phyloP scores from a whole-genome alignment of 2,113 vertebrate genomes.

The Plotosus lineatus region DNA sequence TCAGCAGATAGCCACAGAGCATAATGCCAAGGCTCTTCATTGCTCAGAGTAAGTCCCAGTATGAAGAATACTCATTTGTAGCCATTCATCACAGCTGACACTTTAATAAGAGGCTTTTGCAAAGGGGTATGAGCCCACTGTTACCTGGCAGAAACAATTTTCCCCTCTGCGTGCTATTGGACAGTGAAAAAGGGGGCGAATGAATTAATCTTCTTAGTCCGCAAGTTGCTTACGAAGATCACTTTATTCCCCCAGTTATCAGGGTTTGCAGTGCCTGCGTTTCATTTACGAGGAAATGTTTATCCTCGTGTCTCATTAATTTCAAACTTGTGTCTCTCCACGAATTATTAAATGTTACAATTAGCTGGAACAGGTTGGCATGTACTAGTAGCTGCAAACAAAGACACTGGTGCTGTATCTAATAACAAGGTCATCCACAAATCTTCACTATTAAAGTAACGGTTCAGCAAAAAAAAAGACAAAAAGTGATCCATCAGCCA shows the following conservation, averaged over 20 bases:
- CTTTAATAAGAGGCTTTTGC: constrained; percentile 59
- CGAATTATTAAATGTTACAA: constrained; percentile 52
- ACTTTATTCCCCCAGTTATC: too few species aligned
- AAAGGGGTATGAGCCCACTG: constrained; percentile 39
- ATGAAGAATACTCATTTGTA: constrained; percentile 51
- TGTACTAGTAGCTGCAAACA: constrained; percentile 22
- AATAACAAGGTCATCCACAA: constrained; percentile 39
- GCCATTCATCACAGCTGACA: constrained; percentile 63
- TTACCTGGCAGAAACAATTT: constrained; percentile 59
- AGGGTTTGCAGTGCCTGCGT: constrained; percentile 43
- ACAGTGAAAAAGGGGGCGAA: constrained; percentile 47
- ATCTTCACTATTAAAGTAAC: neutral
- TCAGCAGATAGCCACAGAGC: constrained; percentile 43
- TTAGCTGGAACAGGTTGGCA: constrained; percentile 41
- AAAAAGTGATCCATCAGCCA: neutral
- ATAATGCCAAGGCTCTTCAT: constrained; percentile 33
- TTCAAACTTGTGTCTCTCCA: constrained; percentile 11
- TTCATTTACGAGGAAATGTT: constrained; percentile 51
- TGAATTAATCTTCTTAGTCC: constrained; percentile 51
- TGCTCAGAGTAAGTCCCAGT: constrained; percentile 35
- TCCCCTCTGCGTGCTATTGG: constrained; percentile 51
- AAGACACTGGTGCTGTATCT: constrained; percentile 21
- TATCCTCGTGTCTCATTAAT: constrained; percentile 26
- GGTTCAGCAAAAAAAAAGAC: neutral
- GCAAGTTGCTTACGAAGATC: too few species aligned